phyloP scores from a whole-genome alignment of 2,113 vertebrate species.

The Willisornis vidua region DNA sequence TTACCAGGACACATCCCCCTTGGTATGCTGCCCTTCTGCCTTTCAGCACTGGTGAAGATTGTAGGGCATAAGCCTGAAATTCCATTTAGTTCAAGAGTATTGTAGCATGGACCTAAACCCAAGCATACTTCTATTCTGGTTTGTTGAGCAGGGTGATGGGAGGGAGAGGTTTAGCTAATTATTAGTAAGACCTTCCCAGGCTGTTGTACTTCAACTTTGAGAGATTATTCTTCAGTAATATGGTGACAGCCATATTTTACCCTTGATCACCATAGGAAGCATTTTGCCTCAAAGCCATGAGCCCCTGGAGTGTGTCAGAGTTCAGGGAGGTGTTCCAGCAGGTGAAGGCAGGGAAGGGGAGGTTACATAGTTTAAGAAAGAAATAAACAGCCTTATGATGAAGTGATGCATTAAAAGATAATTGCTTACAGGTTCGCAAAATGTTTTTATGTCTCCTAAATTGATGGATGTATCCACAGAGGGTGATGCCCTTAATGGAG shows the following conservation, averaged over 20 bases:
- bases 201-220: not conserved
- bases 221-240: not conserved
- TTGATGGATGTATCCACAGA: constrained; percentile 5
- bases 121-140: not conserved
- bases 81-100: not conserved
- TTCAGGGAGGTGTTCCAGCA: not conserved
- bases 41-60: not conserved
- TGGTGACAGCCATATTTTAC: not conserved
- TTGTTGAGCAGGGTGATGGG: not conserved
- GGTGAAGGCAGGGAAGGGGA: not conserved
- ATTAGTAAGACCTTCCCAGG: not conserved
- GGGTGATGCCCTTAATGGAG: not conserved
- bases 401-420: not conserved
- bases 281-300: not conserved
- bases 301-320: not conserved
- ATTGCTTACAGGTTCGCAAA: constrained; percentile 8
- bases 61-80: not conserved
- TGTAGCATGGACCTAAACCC: not conserved
- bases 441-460: constrained; percentile 33
- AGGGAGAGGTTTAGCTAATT: not conserved
- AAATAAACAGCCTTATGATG: not conserved
- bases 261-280: not conserved
- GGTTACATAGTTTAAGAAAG: not conserved
- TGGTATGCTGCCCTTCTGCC: accelerated
- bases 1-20: accelerated